Evolutionary conservation across 2,113 vertebrate species (phyloP), one percentile per base, ranked within the genome.

Genomic region (Dunckerocampus dactyliophorus): DNA sequence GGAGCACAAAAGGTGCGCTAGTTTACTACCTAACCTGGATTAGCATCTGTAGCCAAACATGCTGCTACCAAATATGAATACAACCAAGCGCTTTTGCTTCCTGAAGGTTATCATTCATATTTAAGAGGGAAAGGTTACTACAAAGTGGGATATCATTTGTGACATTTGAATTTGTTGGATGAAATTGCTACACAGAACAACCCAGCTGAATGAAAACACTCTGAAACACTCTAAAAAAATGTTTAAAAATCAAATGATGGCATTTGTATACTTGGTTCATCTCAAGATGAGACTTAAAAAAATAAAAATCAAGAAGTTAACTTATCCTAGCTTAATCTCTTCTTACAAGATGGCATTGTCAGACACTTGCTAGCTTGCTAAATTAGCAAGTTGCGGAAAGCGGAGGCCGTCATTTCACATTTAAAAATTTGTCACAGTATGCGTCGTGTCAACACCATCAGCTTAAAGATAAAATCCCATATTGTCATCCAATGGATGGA

Each of bases 401-500:
- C 37, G 11, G 37, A 39, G 10, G 37, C 10, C 8, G 37, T 39
- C 37, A 1, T 39, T 39, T 39, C 10, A 39, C 37, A 9, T 39
- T 39, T 39, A 3, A 3, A 39, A 10, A 39, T 39, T 39, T 39
- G 37, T 39, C 37, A 12, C 37, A 12, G 37, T 39, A 12, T 39
- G 37, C 37, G 11, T 39, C 0, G 10, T 39, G 9, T 11, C 2
- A 39, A 39, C 37, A 9, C 9, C 37, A 39, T 28, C 37, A 12
- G n/a, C n/a, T n/a, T n/a, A n/a, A n/a, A n/a, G n/a, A n/a, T n/a
- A 19, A 54, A 37, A 55, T 55, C 9, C 5, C 51, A 28, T 28
- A 28, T 1, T 34, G 8, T 37, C 49, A 51, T 73, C 45, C 31
- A 42, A 49, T 22, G 42, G n/a, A 62, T 60, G 59, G 82, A 83